Base-by-base conservation (phyloP, 2,797 vertebrate species). In the Borostomias antarcticus region DNA sequence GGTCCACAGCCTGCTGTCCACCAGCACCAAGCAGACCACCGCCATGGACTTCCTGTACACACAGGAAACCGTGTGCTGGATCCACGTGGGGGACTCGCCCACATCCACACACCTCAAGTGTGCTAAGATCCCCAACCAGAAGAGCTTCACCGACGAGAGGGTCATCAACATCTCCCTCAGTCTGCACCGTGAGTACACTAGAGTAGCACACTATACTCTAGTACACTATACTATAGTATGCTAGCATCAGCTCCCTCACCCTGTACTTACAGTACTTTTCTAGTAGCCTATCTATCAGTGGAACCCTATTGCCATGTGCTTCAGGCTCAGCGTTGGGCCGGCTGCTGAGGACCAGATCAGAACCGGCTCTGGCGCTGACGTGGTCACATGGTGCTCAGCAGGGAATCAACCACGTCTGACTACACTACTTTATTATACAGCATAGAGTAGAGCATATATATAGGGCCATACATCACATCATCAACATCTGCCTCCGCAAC, bases 31-130 rank as follows among this genome's bases (percentile, higher is more conserved):
- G 72, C 95, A 98, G 88, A 98, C 96, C 78, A 98, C 95, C 0
- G 97, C 96, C 87, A 98, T 99, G 97, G 97, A 99, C 90, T 98
- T 99, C 89, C 91, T 93, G 70, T 99, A 99, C 0, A 72, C 89
- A 0, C 91, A 95, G 35, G 96, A 99, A 82, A 96, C 89, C 0
- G 96, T 98, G 17, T 99, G 96, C 88, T 99, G 97, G 97, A 95
- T 99, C 25, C 94, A 97, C 0, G 94, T 98, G 4, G 96, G 95
- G 0, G 96, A 98, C 83, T 91, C 91, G 0, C 90, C 95, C 0
- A 69, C 94, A 1, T 94, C 94, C 77, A 97, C 96, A 0, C 81
- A 95, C 76, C 94, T 98, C 58, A 97, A 96, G 80, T 98, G 97
- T 26, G 96, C 96, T 86, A 95, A 90, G 83, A 96, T 99, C 81